A percentile compares a stretch with the other conserved stretches of the same genome.
Conservation (phyloP, 2,797 vertebrate species). For the Melanotaenia trifasciata region DNA sequence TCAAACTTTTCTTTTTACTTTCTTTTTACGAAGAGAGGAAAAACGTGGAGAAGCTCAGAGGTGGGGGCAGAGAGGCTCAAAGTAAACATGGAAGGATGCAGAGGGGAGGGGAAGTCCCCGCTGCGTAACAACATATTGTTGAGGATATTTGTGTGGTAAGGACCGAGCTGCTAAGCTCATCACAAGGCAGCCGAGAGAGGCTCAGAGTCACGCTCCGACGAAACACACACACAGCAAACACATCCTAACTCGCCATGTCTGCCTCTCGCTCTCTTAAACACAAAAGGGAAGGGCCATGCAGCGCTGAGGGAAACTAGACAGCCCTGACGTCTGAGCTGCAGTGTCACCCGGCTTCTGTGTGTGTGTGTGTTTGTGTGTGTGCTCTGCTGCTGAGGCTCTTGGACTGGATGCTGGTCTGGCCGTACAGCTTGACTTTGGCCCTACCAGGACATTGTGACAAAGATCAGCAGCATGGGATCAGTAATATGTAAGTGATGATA, state of each 20-base stretch:
- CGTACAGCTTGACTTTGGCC: not conserved
- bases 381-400: conserved; percentile 28
- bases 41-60: conserved; percentile 2
- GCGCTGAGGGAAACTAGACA: conserved; percentile 2
- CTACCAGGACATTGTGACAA: conserved; percentile 21
- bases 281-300: conserved; percentile 40
- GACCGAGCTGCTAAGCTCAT: conserved; percentile 55
- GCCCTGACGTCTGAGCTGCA: conserved; percentile 12
- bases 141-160: conserved; percentile 67
- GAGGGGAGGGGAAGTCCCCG: conserved; percentile 69
- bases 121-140: conserved; percentile 66
- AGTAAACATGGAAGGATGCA: conserved; percentile 48
- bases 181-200: conserved; percentile 53
- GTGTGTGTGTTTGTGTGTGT: conserved; percentile 6
- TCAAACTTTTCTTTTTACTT: not conserved
- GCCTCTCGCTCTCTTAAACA: conserved; percentile 14
- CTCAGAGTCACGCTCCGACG: conserved; percentile 28
- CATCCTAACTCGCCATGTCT: conserved; percentile 9
- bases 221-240: conserved; percentile 21
- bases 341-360: conserved; percentile 17
- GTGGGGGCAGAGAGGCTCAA: conserved; percentile 6
- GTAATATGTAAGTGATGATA: conserved; percentile 82
- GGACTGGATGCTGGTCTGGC: conserved; percentile 31
- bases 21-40: not conserved
- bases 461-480: conserved; percentile 77